Percentiles rank a stretch among this genome's conserved stretches.
Conservation (phyloP, 2,797 vertebrate genomes). For the Momotus momota region DNA sequence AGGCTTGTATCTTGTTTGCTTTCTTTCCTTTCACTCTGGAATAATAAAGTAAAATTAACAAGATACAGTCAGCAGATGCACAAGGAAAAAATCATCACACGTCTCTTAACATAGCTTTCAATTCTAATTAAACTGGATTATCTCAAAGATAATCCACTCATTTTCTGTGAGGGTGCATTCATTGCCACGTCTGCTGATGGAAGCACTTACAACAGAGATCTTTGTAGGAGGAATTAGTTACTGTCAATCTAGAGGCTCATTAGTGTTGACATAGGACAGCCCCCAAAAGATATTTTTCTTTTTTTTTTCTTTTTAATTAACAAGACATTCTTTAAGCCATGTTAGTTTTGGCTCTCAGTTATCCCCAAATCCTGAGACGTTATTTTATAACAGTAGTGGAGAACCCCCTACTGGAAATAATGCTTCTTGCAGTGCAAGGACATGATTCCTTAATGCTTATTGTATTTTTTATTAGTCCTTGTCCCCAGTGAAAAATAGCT, state of each 20-base stretch:
- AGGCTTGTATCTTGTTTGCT: background rate
- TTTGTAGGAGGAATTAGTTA: background rate
- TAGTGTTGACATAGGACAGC: background rate
- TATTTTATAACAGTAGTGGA: background rate
- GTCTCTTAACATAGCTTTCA: background rate
- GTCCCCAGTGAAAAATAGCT: background rate
- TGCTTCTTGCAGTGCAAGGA: background rate
- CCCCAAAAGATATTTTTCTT: background rate
- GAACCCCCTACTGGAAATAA: conserved; percentile 17
- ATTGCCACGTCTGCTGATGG: background rate
- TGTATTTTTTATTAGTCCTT: background rate
- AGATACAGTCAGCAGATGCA: background rate
- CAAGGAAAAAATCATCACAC: background rate
- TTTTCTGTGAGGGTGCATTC: background rate
- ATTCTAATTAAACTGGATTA: background rate
- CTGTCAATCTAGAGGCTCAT: background rate
- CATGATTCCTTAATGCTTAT: background rate
- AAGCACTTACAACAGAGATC: background rate
- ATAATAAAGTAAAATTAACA: background rate
- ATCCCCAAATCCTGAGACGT: background rate
- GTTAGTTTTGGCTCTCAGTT: background rate
- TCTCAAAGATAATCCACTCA: background rate
- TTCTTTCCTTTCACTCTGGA: background rate
- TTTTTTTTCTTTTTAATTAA: background rate
- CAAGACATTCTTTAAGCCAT: background rate